Conservation (phyloP, 2,888 invertebrate genomes). For the Euphydryas editha region DNA sequence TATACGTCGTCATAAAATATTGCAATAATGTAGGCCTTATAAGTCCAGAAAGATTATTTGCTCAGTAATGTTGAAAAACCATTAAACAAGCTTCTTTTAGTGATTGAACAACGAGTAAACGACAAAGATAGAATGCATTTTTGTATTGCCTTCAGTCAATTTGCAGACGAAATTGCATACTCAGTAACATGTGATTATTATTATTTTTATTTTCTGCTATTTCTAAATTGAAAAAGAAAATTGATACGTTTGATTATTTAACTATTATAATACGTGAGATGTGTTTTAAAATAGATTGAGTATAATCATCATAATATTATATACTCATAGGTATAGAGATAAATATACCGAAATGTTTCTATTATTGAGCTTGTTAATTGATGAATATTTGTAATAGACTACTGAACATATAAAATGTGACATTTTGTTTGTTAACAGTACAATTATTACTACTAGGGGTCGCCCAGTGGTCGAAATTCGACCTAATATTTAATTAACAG, state of each 20-base stretch:
- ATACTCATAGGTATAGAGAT: no score
- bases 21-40: conserved; percentile 59
- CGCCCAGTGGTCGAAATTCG: no score
- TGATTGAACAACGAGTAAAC: conserved; percentile 77
- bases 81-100: conserved; percentile 83
- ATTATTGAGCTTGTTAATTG: no score
- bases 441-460: no score
- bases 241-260: conserved; percentile 8
- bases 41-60: conserved; percentile 80
- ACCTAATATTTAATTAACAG: no score
- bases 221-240: conserved; percentile 23
- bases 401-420: no score
- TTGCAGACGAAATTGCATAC: conserved; percentile 70
- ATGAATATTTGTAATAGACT: no score
- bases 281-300: neutral
- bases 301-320: neutral
- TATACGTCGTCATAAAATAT: conserved; percentile 21
- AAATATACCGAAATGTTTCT: no score
- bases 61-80: conserved; percentile 83
- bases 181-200: conserved; percentile 33
- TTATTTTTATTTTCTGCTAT: conserved; percentile 28
- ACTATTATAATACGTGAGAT: neutral
- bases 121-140: conserved; percentile 71
- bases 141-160: conserved; percentile 76
- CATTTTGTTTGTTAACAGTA: no score